Percentiles rank a stretch among this genome's conserved stretches.
Conservation (phyloP, 2,113 vertebrate species). For the Campylomormyrus numenius region DNA sequence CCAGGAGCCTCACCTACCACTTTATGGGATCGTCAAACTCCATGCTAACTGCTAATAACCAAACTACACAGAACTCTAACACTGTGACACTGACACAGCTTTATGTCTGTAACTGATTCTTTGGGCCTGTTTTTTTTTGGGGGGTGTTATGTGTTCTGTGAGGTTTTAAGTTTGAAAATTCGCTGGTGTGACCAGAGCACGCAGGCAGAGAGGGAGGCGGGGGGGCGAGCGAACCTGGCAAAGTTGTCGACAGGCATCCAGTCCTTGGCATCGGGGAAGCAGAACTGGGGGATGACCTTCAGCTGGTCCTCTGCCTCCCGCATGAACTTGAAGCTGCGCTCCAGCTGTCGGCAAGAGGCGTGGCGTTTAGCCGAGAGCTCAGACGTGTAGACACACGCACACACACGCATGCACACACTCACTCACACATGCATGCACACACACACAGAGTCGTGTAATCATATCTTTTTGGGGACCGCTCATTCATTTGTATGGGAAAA, state of each 20-base stretch:
- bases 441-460: too few relatives aligned
- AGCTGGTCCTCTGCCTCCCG: conserved; percentile 89
- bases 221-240: conserved; percentile 65
- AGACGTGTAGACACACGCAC: neutral
- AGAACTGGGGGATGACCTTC: conserved; percentile 94
- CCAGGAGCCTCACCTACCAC: neutral
- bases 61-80: neutral
- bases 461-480: too few relatives aligned
- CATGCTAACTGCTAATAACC: neutral
- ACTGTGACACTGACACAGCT: neutral
- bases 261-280: conserved; percentile 93
- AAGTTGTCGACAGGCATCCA: conserved; percentile 88
- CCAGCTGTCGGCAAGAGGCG: conserved; percentile 61
- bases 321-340: conserved; percentile 90
- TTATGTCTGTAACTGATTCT: neutral
- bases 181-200: neutral
- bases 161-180: neutral
- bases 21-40: neutral
- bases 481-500: too few relatives aligned
- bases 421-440: neutral
- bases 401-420: neutral
- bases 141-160: neutral
- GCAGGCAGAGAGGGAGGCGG: neutral
- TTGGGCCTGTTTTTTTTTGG: neutral
- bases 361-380: neutral